Conservation (phyloP, 2,888 invertebrate species). For the Agapetus fuscipes region DNA sequence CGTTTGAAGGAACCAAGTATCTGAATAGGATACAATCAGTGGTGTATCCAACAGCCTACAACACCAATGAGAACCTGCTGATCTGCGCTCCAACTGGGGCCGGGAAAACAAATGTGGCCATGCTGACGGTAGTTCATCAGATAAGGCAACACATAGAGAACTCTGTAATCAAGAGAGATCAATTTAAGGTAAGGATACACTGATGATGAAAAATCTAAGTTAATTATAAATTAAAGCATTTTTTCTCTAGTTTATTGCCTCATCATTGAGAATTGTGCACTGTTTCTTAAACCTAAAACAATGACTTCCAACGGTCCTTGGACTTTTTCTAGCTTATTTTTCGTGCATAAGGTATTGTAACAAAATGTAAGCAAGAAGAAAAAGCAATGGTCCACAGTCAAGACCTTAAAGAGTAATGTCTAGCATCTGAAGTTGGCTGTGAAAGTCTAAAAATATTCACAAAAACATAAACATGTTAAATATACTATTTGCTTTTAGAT, state of each 20-base stretch:
- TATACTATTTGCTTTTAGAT: slow-evolving; percentile 53
- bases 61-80: slow-evolving; percentile 91
- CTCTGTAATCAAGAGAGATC: slow-evolving; percentile 75
- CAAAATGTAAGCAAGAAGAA: no score
- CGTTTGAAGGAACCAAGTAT: slow-evolving; percentile 76
- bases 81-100: slow-evolving; percentile 99
- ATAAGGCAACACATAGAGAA: slow-evolving; percentile 76
- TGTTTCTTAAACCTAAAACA: neutral
- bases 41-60: slow-evolving; percentile 91
- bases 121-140: slow-evolving; percentile 85
- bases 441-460: no score
- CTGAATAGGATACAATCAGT: slow-evolving; percentile 94
- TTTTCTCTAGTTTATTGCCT: neutral
- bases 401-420: no score
- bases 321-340: no score
- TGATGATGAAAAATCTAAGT: no score
- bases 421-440: no score
- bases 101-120: slow-evolving; percentile 97
- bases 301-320: no score
- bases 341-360: no score
- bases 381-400: no score
- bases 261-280: no score
- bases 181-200: slow-evolving; percentile 87
- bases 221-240: neutral
- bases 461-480: no score